A percentile compares a stretch with the other conserved stretches of the same genome.
These are phyloP conservation scores for Melipona quadrifasciata DNA, from an alignment of 1,140 invertebrate species.

Conservation along the genomic window DNA sequence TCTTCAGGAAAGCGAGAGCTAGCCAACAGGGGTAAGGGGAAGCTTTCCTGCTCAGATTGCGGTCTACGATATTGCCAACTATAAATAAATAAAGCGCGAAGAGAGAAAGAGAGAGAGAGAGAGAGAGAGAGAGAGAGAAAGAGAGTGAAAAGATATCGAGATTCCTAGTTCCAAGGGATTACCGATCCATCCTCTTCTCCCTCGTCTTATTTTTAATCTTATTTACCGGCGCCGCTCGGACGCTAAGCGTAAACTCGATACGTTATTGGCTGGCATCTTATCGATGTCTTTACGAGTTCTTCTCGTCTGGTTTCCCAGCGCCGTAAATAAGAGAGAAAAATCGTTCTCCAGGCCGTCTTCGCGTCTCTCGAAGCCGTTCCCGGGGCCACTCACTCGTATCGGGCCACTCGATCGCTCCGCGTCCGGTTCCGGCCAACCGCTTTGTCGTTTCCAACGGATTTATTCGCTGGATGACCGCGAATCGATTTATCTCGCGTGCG, in stretches of 20 bases:
- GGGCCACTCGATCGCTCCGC: not conserved
- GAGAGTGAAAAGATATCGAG: constrained; percentile 54
- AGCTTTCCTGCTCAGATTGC: constrained; percentile 46
- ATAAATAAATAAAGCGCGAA: constrained; percentile 64
- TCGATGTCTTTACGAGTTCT: constrained; percentile 61
- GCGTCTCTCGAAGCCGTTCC: constrained; percentile 7
- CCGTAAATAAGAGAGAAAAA: constrained; percentile 52
- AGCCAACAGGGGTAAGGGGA: not conserved
- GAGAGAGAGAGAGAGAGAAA: too few relatives aligned
- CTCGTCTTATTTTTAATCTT: constrained; percentile 64
- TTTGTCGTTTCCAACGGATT: constrained; percentile 19
- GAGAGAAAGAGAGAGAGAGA: too few relatives aligned
- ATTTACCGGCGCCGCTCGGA: constrained; percentile 58
- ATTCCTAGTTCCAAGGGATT: constrained; percentile 52
- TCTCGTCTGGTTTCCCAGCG: constrained; percentile 45
- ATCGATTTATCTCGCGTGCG: constrained; percentile 39
- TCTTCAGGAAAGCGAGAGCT: not conserved
- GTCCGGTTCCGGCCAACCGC: not conserved
- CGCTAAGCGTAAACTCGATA: constrained; percentile 64
- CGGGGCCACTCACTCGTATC: not conserved
- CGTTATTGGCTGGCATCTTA: constrained; percentile 62
- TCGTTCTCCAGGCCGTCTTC: constrained; percentile 15
- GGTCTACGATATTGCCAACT: constrained; percentile 47
- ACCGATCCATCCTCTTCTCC: constrained; percentile 10
- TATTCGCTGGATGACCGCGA: constrained; percentile 20